These are phyloP conservation scores for Anthonomus grandis DNA, from an alignment of 1,140 invertebrate genomes.

Conservation along the genomic window DNA sequence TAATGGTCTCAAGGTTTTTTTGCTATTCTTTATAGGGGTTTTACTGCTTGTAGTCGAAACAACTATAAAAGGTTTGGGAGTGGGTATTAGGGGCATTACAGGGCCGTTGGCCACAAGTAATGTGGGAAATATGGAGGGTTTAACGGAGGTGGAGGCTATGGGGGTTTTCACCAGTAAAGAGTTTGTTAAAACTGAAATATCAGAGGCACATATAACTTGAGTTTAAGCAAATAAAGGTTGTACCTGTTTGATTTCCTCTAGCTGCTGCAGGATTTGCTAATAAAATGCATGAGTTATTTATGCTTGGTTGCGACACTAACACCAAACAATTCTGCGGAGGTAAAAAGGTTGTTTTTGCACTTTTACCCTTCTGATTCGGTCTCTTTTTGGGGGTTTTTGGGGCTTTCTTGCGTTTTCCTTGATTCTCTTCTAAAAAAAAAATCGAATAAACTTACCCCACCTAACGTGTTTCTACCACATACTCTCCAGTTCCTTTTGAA, in stretches of 20 bases:
- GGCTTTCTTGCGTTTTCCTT: constrained; percentile 4
- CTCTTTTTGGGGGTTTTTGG: background rate
- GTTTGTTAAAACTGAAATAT: constrained; percentile 37
- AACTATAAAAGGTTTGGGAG: constrained; percentile 25
- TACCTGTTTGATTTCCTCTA: constrained; percentile 28
- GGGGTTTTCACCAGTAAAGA: constrained; percentile 32
- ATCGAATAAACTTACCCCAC: background rate
- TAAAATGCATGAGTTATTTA: constrained; percentile 33
- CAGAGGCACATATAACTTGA: background rate
- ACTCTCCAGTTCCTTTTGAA: constrained; percentile 39
- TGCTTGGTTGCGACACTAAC: constrained; percentile 26
- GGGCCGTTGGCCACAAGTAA: constrained; percentile 42
- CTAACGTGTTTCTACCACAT: constrained; percentile 16
- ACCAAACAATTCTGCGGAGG: constrained; percentile 29
- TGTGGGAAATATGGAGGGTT: constrained; percentile 26
- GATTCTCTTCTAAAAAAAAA: constrained; percentile 21
- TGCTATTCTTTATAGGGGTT: background rate
- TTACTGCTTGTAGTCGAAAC: constrained; percentile 13
- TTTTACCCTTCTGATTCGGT: background rate
- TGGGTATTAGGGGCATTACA: constrained; percentile 36
- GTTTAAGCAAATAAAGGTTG: background rate
- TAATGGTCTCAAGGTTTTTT: constrained; percentile 7
- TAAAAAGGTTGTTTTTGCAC: constrained; percentile 8
- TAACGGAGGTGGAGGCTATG: constrained; percentile 30
- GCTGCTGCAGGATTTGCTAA: constrained; percentile 27